These are phyloP conservation scores for Lottia scabra DNA, from an alignment of 2,888 invertebrate species.

Conservation along the genomic window DNA sequence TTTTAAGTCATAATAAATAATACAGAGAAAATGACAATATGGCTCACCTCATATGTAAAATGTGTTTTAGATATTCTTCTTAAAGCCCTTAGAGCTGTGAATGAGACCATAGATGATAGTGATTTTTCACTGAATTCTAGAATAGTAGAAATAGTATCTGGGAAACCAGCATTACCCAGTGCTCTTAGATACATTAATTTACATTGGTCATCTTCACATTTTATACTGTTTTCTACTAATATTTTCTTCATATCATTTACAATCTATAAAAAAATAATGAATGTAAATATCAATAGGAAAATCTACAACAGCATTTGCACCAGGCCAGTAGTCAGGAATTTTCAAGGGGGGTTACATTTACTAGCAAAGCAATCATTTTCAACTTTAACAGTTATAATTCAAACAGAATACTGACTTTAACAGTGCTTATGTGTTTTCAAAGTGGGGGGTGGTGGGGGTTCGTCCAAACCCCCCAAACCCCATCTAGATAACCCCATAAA, in stretches of 20 bases:
- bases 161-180: conserved; percentile 78
- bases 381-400: too few relatives aligned
- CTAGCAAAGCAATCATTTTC: too few relatives aligned
- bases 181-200: conserved; percentile 76
- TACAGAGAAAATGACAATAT: not conserved
- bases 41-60: conserved; percentile 44
- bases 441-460: too few relatives aligned
- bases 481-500: too few relatives aligned
- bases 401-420: too few relatives aligned
- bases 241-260: conserved; percentile 62
- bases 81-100: conserved; percentile 79
- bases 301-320: too few relatives aligned
- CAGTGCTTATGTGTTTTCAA: too few relatives aligned
- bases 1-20: too few relatives aligned
- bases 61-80: conserved; percentile 60
- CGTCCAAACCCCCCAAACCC: too few relatives aligned
- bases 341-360: too few relatives aligned
- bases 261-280: conserved; percentile 43
- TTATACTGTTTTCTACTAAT: conserved; percentile 69
- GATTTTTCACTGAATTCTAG: conserved; percentile 73
- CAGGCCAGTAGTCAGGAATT: too few relatives aligned
- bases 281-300: too few relatives aligned
- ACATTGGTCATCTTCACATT: conserved; percentile 75
- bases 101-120: conserved; percentile 72
- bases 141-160: conserved; percentile 75